These are phyloP conservation scores for Drosophila quinaria DNA, from an alignment of 2,888 invertebrate genomes.

Conservation along the genomic window DNA sequence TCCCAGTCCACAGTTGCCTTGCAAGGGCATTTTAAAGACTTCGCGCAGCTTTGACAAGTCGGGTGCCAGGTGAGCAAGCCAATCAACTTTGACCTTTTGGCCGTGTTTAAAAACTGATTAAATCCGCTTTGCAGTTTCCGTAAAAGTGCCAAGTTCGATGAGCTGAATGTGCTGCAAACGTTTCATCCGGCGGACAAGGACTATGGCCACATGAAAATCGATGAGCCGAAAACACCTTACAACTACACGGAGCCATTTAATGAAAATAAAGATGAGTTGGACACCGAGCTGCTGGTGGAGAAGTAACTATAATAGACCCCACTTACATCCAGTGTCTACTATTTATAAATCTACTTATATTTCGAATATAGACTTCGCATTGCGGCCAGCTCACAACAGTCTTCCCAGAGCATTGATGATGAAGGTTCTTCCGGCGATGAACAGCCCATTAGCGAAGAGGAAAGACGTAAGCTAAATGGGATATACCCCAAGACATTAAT, in stretches of 20 bases:
- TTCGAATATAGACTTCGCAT: slow-evolving; percentile 78
- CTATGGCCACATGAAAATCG: slow-evolving; percentile 99
- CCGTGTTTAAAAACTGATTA: not conserved
- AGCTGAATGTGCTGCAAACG: slow-evolving; percentile 99
- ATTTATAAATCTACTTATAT: not conserved
- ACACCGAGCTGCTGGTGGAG: slow-evolving; percentile 91
- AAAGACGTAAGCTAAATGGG: slow-evolving; percentile 85
- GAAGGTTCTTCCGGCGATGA: slow-evolving; percentile 87
- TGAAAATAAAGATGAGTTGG: slow-evolving; percentile 87
- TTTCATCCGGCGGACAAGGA: slow-evolving; percentile 99
- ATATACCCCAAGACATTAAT: not conserved
- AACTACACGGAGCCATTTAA: slow-evolving; percentile 88
- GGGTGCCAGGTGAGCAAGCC: slow-evolving; percentile 84
- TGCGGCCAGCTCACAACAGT: slow-evolving; percentile 83
- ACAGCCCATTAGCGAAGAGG: slow-evolving; percentile 89
- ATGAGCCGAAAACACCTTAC: slow-evolving; percentile 98
- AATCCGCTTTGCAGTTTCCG: slow-evolving; percentile 78
- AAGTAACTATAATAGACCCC: slow-evolving; percentile 86
- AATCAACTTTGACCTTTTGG: slow-evolving; percentile 47
- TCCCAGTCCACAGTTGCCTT: slow-evolving; percentile 85
- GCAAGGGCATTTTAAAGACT: slow-evolving; percentile 95
- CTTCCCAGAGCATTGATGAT: slow-evolving; percentile 86
- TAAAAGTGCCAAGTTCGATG: slow-evolving; percentile 95
- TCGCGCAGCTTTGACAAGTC: slow-evolving; percentile 95
- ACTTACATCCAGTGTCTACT: not conserved